Evolutionary conservation across 2,888 invertebrate genomes (phyloP), one percentile per base, ranked within the genome.

Genomic region (Conus canariensis): DNA sequence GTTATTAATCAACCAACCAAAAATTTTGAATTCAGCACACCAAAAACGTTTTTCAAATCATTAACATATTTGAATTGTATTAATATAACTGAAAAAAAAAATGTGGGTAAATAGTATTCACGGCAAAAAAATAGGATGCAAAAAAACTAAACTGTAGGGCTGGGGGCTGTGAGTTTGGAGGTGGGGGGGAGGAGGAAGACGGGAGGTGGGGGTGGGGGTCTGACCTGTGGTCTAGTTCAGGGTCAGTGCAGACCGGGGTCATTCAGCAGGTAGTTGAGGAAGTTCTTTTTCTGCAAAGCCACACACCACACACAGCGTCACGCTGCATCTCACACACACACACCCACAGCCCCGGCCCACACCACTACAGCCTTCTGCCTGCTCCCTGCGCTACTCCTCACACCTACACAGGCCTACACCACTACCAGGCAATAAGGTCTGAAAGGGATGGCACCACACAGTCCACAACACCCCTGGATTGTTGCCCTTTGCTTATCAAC

Each of bases 261-360:
- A 86, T 88, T 87, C 8, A 91, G 90, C 59, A 91, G 85, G 64
- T 88, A 90, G 88, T 90, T 91, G 80, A 91, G 91, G 91, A 91
- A 91, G 85, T 91, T 91, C 90, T 91, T 90, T 80, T 91, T 91
- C 91, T 91, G 91, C 80, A 90, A 83, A 58, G 16, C 56, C 19
- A 58, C 58, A 58, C 58, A 56, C 0, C 8, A 83, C 82, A 56
- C 82, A 80, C 82, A 7, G 58, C 30, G 30, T 64, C 16, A 10
- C 8, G 16, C 74, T n/a, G 9, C 74, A 0, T 74, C 16, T 22
- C 74, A n/a, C 64, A 3, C 64, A 16, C 64, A 10, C 74, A 74
- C 70, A 10, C 22, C 9, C 70, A 70, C 74, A 74, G 25, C 19
- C 74, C 22, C n/a, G 22, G 10, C 74, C n/a, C 22, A 10, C 74